phyloP scores from a whole-genome alignment of 2,797 vertebrate species.

The Nasua narica region DNA sequence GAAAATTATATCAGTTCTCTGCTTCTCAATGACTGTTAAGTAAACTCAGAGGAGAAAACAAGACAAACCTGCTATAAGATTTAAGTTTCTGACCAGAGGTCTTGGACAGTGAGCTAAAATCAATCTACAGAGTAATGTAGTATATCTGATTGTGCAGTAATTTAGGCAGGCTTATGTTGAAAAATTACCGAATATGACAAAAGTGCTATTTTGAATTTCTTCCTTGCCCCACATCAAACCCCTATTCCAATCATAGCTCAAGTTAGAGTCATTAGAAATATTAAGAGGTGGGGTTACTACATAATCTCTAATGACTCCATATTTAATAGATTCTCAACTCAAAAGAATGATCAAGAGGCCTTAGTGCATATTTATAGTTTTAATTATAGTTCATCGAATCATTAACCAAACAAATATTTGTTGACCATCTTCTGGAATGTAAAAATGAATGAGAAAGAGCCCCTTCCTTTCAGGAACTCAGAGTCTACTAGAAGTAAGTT shows the following conservation, averaged over 20 bases:
- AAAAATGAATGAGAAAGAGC: neutral
- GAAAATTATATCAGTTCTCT: neutral
- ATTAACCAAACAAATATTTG: neutral
- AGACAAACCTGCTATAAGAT: neutral
- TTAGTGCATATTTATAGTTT: neutral
- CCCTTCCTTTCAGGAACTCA: neutral
- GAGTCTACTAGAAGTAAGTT: neutral
- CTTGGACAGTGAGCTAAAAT: neutral
- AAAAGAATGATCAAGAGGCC: neutral
- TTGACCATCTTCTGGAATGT: neutral
- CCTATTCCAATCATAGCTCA: neutral
- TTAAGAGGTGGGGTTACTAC: neutral
- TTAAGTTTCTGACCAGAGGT: neutral
- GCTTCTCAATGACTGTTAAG: neutral
- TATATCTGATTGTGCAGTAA: neutral
- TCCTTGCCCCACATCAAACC: neutral
- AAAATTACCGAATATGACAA: neutral
- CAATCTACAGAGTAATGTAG: neutral
- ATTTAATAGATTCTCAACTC: neutral
- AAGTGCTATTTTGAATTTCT: neutral
- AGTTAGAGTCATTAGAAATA: neutral
- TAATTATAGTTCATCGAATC: neutral
- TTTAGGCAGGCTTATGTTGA: neutral
- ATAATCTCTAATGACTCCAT: neutral
- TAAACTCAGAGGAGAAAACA: neutral